phyloP scores from a whole-genome alignment of 2,888 invertebrate genomes.

The Catocala nupta region DNA sequence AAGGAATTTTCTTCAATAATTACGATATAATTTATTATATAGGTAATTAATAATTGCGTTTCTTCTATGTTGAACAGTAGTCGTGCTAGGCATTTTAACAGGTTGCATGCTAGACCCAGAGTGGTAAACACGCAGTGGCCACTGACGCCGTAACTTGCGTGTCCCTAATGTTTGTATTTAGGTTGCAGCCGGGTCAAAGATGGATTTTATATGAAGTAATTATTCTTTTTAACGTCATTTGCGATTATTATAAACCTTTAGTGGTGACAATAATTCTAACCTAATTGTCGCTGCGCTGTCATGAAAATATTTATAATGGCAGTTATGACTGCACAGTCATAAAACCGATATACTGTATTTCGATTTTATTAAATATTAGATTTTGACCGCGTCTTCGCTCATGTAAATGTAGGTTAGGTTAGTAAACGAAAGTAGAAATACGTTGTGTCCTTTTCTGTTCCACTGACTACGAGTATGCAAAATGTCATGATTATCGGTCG shows the following conservation, averaged over 20 bases:
- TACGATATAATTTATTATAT: conserved; percentile 6
- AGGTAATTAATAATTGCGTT: conserved; percentile 30
- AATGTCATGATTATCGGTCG: no score
- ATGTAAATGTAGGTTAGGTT: no score
- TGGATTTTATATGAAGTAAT: conserved; percentile 76
- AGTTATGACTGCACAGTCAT: no score
- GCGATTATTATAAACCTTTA: conserved; percentile 24
- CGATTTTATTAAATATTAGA: no score
- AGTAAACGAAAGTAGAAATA: no score
- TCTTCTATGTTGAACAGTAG: conserved; percentile 35
- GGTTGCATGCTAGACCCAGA: conserved; percentile 68
- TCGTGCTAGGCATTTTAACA: conserved; percentile 50
- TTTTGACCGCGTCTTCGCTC: no score
- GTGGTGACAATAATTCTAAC: background rate
- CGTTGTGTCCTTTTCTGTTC: no score
- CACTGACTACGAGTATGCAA: no score
- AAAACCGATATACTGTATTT: no score
- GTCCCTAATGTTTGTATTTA: conserved; percentile 80
- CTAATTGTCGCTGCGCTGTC: background rate
- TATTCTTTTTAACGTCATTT: conserved; percentile 54
- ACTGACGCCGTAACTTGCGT: conserved; percentile 65
- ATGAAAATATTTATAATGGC: no score
- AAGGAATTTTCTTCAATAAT: conserved; percentile 2
- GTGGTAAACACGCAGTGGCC: conserved; percentile 66
- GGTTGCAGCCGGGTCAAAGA: conserved; percentile 81